These are phyloP conservation scores for Sebastes oblongus DNA, from an alignment of 2,797 vertebrate genomes.

Conservation along the genomic window DNA sequence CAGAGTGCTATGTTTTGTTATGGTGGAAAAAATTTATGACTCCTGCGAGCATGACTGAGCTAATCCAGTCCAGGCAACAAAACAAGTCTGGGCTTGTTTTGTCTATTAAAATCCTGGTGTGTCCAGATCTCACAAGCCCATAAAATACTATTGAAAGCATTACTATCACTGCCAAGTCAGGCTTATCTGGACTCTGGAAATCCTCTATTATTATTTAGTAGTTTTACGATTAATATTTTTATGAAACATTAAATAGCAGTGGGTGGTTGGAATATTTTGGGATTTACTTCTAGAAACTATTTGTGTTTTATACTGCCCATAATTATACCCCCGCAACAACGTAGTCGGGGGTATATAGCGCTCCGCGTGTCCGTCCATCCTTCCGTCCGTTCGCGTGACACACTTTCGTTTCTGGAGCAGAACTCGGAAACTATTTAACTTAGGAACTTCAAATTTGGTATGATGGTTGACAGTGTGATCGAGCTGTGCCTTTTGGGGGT, in stretches of 20 bases:
- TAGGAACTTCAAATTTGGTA: too few relatives aligned
- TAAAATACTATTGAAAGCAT: slow-evolving; percentile 19
- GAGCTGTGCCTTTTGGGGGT: too few relatives aligned
- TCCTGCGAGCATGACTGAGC: slow-evolving; percentile 46
- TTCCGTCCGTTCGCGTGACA: too few relatives aligned
- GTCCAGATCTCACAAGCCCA: slow-evolving; percentile 35
- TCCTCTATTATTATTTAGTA: not conserved
- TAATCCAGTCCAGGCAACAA: slow-evolving; percentile 38
- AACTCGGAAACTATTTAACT: too few relatives aligned
- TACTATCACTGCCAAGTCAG: slow-evolving; percentile 6
- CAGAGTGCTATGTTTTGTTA: slow-evolving; percentile 42
- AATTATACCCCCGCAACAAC: too few relatives aligned
- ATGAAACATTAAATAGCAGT: slow-evolving; percentile 11
- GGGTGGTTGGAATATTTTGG: not conserved
- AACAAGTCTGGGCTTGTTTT: slow-evolving; percentile 69
- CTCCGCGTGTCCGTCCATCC: too few relatives aligned
- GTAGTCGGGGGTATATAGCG: too few relatives aligned
- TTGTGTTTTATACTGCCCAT: not conserved
- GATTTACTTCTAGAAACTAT: not conserved
- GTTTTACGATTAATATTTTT: slow-evolving; percentile 13
- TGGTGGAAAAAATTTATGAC: slow-evolving; percentile 52
- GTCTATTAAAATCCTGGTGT: slow-evolving; percentile 40
- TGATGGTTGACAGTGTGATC: too few relatives aligned
- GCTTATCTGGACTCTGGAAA: slow-evolving; percentile 30
- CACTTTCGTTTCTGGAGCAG: too few relatives aligned